Evolutionary conservation across 1,140 invertebrate genomes (phyloP), one percentile per base, ranked within the genome.

Genomic region (Drosophila equinoxialis): DNA sequence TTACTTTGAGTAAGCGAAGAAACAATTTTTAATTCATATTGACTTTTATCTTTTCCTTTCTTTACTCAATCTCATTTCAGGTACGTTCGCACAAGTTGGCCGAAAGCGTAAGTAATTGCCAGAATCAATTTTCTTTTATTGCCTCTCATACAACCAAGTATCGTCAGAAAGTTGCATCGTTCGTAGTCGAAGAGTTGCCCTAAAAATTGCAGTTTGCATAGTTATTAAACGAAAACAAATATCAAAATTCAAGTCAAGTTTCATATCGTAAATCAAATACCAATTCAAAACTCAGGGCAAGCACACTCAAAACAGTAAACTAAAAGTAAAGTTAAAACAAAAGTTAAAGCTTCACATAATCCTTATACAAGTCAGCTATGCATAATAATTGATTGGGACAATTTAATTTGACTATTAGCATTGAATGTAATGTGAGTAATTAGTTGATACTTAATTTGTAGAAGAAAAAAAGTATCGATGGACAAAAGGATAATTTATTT

Each of bases 101-200:
- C 85, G 58, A 71, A 72, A 89, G 77, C 84, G 84, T 89, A 79
- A 89, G 84, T 89, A 89, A 65, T 76, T 77, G 64, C 68, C 79
- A 57, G 64, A 75, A 71, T 64, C 57, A 71, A 68, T 76, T 76
- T 87, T 79, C 62, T 64, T 76, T 66, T 76, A 69, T 83, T 87
- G 71, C 58, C 76, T 23, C 45, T 51, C 68, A 75, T 11, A 37
- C 10, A 37, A 10, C 10, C 10, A 11, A 37, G 35, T 37, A 37
- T 37, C 10, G 35, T 10, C 7, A 10, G 35, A 77, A 86, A 86
- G 68, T 86, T 81, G 57, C 58, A 23, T 4, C 8, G 41, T 73
- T 67, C 51, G 48, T 62, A 30, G 30, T 30, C 30, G 5, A 30
- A 30, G 30, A 30, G 30, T 30, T 55, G 75, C 60, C 54, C 60